Base-by-base conservation (phyloP, 2,797 vertebrate genomes). In the Brachyrhaphis roseni region DNA sequence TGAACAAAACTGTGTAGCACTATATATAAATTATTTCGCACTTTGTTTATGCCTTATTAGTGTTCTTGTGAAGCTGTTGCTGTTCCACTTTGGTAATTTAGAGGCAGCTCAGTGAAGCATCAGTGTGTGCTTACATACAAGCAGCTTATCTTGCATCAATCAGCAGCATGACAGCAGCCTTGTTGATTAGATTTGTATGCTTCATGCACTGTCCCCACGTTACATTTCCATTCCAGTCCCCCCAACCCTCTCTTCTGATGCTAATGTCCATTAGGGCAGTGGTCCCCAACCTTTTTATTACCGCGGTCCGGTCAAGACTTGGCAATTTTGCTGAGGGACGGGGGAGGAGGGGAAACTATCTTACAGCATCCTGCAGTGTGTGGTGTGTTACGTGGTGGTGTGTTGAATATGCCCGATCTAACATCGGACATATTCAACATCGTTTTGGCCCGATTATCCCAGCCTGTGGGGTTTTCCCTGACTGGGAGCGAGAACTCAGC, bases 31-130 rank as follows among this genome's bases (percentile, higher is more conserved):
- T 62, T 6, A 34, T 64, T 64, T 36, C 3, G 57, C 43, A 45
- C 43, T 76, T 76, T 76, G 28, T 20, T 62, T 34, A 47, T 46
- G 59, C 39, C 68, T 71, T 75, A 28, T 62, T 62, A 41, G 49
- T 55, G 49, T 74, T 74, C 34, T 51, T 41, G n/a, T 1, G 11
- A 57, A 75, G 39, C 66, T 70, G 36, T 71, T 46, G 6, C 68
- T 28, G 68, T 71, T 45, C 68, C 43, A 71, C 26, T 45, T 46
- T 15, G 66, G 39, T 70, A 31, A 45, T 57, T n/a, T 28, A 11
- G 26, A 75, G 45, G 31, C 43, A 16, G 26, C 45, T 72, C 43
- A 31, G n/a, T 47, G 39, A 41, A 11, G 41, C 70, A 47, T 72
- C n/a, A 72, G 15, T 46, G 43, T 46, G 26, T 72, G 31, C 34